phyloP scores from a whole-genome alignment of 2,113 vertebrate genomes.

The Pantherophis guttatus region DNA sequence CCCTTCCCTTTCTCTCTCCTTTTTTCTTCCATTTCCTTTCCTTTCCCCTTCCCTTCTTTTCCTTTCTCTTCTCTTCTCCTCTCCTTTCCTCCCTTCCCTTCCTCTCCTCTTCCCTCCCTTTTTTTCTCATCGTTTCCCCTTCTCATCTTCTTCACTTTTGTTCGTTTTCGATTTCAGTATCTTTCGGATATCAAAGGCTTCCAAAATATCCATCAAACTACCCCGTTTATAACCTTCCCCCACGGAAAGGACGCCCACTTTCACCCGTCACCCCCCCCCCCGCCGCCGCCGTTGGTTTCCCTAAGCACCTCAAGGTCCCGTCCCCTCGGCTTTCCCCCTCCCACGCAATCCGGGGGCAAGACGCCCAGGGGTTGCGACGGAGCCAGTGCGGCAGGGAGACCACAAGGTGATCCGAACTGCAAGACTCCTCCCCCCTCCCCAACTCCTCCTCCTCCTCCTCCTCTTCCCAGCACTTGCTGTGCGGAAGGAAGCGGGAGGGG shows the following conservation, averaged over 20 bases:
- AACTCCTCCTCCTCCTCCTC: not conserved
- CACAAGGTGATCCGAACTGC: not conserved
- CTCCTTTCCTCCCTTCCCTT: no score
- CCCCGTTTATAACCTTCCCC: not conserved
- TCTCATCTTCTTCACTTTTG: fast-evolving
- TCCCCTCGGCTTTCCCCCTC: no score
- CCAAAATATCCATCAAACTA: not conserved
- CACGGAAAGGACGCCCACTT: not conserved
- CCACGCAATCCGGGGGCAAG: not conserved
- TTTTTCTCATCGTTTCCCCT: not conserved
- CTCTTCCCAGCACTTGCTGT: not conserved
- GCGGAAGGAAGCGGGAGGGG: not conserved
- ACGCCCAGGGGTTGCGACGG: no score
- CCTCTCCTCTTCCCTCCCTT: no score
- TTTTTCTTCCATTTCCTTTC: no score
- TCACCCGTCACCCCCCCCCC: no score
- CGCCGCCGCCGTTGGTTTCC: not conserved
- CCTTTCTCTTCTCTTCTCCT: no score
- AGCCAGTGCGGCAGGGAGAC: not conserved
- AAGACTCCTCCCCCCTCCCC: not conserved
- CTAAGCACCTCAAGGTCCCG: not conserved
- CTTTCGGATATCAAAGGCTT: not conserved
- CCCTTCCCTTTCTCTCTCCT: no score
- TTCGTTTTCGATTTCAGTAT: not conserved
- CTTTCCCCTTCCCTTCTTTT: no score